Evolutionary conservation across 2,888 invertebrate genomes (phyloP).

Genomic region (Leptinotarsa peninsularis): DNA sequence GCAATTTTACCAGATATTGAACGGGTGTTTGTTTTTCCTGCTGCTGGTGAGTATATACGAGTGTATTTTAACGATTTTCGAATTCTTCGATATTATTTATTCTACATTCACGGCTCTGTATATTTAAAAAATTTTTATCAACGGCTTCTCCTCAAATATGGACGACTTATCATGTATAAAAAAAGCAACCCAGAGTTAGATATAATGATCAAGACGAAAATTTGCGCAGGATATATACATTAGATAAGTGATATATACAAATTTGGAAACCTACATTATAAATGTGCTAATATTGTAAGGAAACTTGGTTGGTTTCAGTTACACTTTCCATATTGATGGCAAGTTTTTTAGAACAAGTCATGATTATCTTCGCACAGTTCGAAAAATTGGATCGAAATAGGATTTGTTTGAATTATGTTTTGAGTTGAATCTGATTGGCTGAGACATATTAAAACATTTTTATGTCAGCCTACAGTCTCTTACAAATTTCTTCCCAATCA

Average conservation of each 20-base stretch:
- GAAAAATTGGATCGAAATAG: not conserved
- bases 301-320: slow-evolving; percentile 3
- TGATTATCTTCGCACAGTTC: slow-evolving; percentile 27
- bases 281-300: not conserved
- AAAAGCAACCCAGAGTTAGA: slow-evolving; percentile 5
- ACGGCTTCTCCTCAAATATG: no score
- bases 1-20: no score
- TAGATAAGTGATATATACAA: slow-evolving; percentile 23
- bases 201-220: slow-evolving; percentile 10
- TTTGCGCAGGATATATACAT: slow-evolving; percentile 21
- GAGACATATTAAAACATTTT: no score
- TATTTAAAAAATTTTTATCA: no score
- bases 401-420: not conserved
- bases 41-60: no score
- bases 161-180: not conserved
- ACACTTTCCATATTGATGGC: slow-evolving; percentile 15
- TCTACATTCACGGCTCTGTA: no score
- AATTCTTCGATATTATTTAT: no score
- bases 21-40: no score
- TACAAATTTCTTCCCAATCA: no score
- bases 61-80: no score
- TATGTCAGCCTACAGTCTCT: no score
- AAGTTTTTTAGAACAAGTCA: slow-evolving; percentile 6
- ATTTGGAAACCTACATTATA: slow-evolving; percentile 2
- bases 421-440: no score